These are phyloP conservation scores for Toxotes jaculatrix DNA, from an alignment of 2,113 vertebrate genomes.

Conservation along the genomic window DNA sequence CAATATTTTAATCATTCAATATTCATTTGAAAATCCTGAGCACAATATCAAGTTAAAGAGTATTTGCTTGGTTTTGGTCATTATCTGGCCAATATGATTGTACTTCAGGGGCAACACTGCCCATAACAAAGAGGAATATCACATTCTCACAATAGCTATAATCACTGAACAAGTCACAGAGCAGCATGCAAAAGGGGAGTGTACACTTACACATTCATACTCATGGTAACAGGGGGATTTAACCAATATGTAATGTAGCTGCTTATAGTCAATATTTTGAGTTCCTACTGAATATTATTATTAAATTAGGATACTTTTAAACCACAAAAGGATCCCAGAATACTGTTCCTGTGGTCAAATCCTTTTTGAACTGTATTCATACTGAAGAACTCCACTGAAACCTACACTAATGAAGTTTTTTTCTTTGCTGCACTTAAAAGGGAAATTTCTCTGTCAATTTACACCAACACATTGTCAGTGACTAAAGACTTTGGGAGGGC, in stretches of 20 bases:
- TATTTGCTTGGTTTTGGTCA: conserved; percentile 83
- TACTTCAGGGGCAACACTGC: conserved; percentile 76
- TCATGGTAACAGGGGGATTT: conserved; percentile 51
- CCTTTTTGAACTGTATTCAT: conserved; percentile 7
- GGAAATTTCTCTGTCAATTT: neutral
- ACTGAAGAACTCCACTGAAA: conserved; percentile 13
- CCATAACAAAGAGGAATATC: conserved; percentile 73
- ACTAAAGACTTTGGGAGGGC: neutral
- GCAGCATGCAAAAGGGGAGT: conserved; percentile 80
- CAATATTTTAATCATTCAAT: conserved; percentile 60
- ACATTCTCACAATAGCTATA: conserved; percentile 75
- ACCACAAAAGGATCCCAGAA: conserved; percentile 21
- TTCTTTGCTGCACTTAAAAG: conserved; percentile 21
- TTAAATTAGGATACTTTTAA: conserved; percentile 1
- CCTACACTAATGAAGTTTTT: neutral
- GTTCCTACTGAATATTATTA: conserved; percentile 31
- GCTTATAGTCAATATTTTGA: conserved; percentile 23
- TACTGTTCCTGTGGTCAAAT: neutral
- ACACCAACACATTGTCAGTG: neutral
- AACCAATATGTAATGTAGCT: conserved; percentile 33
- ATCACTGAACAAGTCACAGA: conserved; percentile 80
- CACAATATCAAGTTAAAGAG: conserved; percentile 81
- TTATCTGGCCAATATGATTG: conserved; percentile 80
- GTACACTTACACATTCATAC: conserved; percentile 65
- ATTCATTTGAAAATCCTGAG: conserved; percentile 84